phyloP scores from a whole-genome alignment of 2,888 invertebrate genomes.

The Diaphora mendica region DNA sequence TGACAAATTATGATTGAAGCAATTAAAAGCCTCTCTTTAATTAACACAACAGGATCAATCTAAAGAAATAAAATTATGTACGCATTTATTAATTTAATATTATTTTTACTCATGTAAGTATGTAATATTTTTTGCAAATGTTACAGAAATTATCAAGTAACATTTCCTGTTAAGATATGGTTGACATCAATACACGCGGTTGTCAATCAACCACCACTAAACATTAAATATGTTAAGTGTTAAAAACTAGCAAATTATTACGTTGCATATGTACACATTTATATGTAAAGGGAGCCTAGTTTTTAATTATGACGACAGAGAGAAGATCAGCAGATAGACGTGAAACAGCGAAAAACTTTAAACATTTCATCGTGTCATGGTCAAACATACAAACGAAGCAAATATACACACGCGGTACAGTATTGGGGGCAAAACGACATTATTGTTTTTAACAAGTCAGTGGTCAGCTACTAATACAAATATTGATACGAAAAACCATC shows the following conservation, averaged over 20 bases:
- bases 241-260: neutral
- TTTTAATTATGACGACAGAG: neutral
- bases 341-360: neutral
- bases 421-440: neutral
- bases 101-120: neutral
- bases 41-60: neutral
- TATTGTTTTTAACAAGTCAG: neutral
- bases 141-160: neutral
- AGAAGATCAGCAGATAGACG: neutral
- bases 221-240: neutral
- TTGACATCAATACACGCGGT: neutral
- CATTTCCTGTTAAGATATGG: conserved; percentile 12
- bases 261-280: neutral
- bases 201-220: neutral
- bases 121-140: neutral
- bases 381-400: neutral
- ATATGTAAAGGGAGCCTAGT: neutral
- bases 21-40: neutral
- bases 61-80: neutral
- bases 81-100: neutral
- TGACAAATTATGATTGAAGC: neutral
- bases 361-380: neutral
- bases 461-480: neutral
- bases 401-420: neutral
- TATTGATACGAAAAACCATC: neutral